Base-by-base conservation (phyloP, 2,797 vertebrate genomes). In the Oceanodroma leucorhoa region DNA sequence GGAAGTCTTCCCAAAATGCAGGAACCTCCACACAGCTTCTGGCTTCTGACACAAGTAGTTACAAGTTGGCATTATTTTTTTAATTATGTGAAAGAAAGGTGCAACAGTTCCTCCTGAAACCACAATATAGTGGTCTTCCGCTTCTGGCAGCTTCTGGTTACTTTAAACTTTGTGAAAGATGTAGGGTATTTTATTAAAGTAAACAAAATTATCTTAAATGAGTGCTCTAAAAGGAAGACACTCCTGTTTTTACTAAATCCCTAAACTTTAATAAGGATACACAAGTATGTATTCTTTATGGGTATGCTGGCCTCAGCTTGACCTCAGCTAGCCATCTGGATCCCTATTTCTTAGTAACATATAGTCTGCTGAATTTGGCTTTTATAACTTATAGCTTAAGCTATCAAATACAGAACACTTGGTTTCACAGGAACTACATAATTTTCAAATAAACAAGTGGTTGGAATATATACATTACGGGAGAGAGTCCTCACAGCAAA, bases 381-480 rank as follows among this genome's bases (percentile, higher is more conserved):
- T 90, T 77, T 80, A 61, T 85, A 48, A 87, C 23, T 70, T 94
- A 55, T 1, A 40, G 67, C 43, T 89, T 82, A 76, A 89, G 55
- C 53, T 82, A 23, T 87, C 87, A 90, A 84, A 82, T 82, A 38
- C 13, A 66, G 73, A 84, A 62, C 46, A 87, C 62, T 95, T 66
- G 50, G 8, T 66, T 90, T 95, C 40, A 70, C 62, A 66, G 79
- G 66, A 94, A 43, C 66, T 20, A 16, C 14, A 27, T 30, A 13
- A 71, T 66, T 90, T 94, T 62, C 76, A 93, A 93, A 83, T 88
- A 93, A 94, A 65, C 69, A 75, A 81, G 34, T 50, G 53, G 13
- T 55, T 67, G 72, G 50, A 65, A 36, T 69, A 54, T 50, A 54
- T 69, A 40, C 12, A 19, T 90, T 78, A 26, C 2, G 5, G 27